These are phyloP conservation scores for Hermodice carunculata DNA, from an alignment of 2,888 invertebrate genomes.

Conservation along the genomic window DNA sequence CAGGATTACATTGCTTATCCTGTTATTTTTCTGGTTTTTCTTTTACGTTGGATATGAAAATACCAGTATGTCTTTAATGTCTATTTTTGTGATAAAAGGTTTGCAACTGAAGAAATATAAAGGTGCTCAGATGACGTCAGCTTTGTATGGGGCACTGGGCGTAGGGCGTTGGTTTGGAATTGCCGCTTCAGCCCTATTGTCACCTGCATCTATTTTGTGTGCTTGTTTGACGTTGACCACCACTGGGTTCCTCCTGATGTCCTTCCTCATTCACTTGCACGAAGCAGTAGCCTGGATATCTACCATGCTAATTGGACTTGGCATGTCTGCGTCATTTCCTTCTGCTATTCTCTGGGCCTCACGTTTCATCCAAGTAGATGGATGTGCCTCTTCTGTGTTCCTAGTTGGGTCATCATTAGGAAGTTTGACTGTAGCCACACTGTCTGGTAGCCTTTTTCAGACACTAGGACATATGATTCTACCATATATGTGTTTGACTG, in stretches of 20 bases:
- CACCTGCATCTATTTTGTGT: slow-evolving; percentile 15
- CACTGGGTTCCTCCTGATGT: slow-evolving; percentile 8
- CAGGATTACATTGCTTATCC: not conserved
- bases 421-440: slow-evolving; percentile 1
- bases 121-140: slow-evolving; percentile 11
- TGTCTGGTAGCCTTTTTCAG: slow-evolving; percentile 10
- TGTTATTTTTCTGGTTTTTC: slow-evolving; percentile 16
- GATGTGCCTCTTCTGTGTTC: slow-evolving; percentile 8
- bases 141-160: slow-evolving; percentile 12
- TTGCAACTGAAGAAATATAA: slow-evolving; percentile 20
- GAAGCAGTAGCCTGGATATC: slow-evolving; percentile 16
- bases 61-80: slow-evolving; percentile 12
- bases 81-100: slow-evolving; percentile 17
- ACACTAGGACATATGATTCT: no score
- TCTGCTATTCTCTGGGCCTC: slow-evolving; percentile 24
- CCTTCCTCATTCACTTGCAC: not conserved
- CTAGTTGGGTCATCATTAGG: slow-evolving; percentile 13
- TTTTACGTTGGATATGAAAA: slow-evolving; percentile 24
- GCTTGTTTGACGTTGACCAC: slow-evolving; percentile 13
- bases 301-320: slow-evolving; percentile 18
- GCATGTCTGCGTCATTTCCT: slow-evolving; percentile 26
- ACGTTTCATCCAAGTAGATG: slow-evolving; percentile 4
- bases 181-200: slow-evolving; percentile 11
- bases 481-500: no score
- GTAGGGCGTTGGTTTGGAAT: slow-evolving; percentile 20